Evolutionary conservation across 1,140 invertebrate species (phyloP).

Genomic region (Colletes latitarsis): DNA sequence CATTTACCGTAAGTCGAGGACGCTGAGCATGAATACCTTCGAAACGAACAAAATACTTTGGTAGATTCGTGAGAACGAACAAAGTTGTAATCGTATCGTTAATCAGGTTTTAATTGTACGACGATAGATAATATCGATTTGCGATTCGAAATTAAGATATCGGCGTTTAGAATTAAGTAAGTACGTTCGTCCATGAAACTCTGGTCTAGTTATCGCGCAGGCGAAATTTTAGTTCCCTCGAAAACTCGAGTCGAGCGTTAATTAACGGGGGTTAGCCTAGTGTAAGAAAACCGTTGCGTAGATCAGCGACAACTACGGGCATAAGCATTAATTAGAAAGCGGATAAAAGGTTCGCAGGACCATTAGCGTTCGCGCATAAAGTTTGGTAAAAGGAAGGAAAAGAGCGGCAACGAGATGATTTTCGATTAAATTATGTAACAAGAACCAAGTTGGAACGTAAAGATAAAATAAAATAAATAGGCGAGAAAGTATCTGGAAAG

Average conservation of each 20-base stretch:
- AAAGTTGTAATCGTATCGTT: too few relatives aligned
- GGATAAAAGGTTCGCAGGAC: neutral
- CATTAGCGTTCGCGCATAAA: constrained; percentile 1
- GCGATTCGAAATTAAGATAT: too few relatives aligned
- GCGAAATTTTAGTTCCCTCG: neutral
- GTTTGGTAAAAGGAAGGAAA: neutral
- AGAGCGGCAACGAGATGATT: too few relatives aligned
- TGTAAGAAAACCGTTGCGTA: neutral
- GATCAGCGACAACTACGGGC: neutral
- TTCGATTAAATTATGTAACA: too few relatives aligned
- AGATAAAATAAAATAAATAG: neutral
- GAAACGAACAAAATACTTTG: too few relatives aligned
- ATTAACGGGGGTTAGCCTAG: constrained; percentile 19
- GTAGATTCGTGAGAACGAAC: too few relatives aligned
- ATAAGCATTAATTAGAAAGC: constrained; percentile 34
- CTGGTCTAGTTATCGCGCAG: neutral
- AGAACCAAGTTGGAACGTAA: too few relatives aligned
- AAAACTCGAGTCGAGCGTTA: constrained; percentile 5
- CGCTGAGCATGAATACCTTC: too few relatives aligned
- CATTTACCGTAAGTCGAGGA: constrained; percentile 2
- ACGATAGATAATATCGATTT: too few relatives aligned
- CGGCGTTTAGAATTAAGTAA: too few relatives aligned
- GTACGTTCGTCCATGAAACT: too few relatives aligned
- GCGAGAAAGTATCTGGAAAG: neutral
- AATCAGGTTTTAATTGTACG: too few relatives aligned